These are phyloP conservation scores for Orchesellides sinensis DNA, from an alignment of 2,888 invertebrate genomes.

Conservation along the genomic window DNA sequence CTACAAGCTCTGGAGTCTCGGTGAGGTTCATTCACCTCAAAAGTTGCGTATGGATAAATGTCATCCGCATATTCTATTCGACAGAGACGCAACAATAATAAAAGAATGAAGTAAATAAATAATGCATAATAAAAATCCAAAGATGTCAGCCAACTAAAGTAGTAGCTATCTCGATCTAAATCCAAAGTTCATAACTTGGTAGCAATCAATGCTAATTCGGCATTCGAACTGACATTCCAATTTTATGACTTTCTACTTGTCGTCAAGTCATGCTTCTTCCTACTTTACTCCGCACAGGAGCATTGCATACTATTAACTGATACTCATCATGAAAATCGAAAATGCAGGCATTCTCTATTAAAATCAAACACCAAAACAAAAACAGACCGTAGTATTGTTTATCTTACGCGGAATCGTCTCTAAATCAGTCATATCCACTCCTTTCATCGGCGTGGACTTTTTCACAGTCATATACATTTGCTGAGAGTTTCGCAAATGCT, in stretches of 20 bases:
- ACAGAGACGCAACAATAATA: not conserved
- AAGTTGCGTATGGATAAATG: constrained; percentile 82
- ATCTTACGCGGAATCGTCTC: constrained; percentile 79
- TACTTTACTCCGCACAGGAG: too few species aligned
- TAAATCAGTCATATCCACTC: constrained; percentile 76
- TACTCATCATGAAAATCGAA: too few species aligned
- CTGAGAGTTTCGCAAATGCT: constrained; percentile 48
- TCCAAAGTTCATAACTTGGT: too few species aligned
- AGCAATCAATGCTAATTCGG: too few species aligned
- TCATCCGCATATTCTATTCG: constrained; percentile 80
- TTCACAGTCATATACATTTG: constrained; percentile 74
- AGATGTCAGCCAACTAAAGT: not conserved
- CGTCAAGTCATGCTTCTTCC: too few species aligned
- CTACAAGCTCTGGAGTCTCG: constrained; percentile 66
- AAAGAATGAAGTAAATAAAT: not conserved
- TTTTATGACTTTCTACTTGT: too few species aligned
- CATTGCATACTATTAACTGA: too few species aligned
- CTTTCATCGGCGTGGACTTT: constrained; percentile 72
- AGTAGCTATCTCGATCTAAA: too few species aligned
- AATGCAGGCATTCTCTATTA: not conserved
- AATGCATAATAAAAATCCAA: not conserved
- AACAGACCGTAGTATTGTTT: too few species aligned
- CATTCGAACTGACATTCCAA: too few species aligned
- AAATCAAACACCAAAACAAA: too few species aligned
- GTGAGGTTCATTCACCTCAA: constrained; percentile 77